phyloP scores from a whole-genome alignment of 37 sponge, comb jelly and placozoan genomes.

The Halichondria panicea region DNA sequence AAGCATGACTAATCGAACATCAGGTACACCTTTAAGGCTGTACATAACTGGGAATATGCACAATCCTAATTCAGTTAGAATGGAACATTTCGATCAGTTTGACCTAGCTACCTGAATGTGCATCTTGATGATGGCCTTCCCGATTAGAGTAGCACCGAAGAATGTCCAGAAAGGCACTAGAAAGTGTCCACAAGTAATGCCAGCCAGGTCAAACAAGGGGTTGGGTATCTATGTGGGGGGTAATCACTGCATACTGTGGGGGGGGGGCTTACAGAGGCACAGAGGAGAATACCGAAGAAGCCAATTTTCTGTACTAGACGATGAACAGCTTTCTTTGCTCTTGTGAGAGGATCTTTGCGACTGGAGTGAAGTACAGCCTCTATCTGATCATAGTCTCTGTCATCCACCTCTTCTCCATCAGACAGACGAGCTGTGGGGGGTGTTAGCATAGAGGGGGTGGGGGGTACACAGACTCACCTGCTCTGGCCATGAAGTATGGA shows the following conservation, averaged over 20 bases:
- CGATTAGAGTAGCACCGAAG: conserved; percentile 97
- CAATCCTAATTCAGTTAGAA: background rate
- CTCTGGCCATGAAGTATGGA: conserved; percentile 99
- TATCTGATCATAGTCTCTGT: conserved; percentile 76
- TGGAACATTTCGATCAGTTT: background rate
- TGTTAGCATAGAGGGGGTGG: background rate
- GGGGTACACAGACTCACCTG: conserved; percentile 69
- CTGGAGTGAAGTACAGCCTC: conserved; percentile 74
- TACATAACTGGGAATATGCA: conserved; percentile 7
- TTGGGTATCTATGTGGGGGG: conserved; percentile 82
- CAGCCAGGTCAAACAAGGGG: conserved; percentile 99
- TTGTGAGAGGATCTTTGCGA: conserved; percentile 60
- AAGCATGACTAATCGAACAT: background rate
- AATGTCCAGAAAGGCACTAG: conserved; percentile 97
- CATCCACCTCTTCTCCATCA: conserved; percentile 90
- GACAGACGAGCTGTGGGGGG: conserved; percentile 92
- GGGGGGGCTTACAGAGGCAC: conserved; percentile 86
- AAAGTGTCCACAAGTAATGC: conserved; percentile 99
- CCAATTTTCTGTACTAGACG: conserved; percentile 88
- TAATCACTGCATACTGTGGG: background rate
- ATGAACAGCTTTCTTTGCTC: conserved; percentile 88
- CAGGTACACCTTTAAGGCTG: background rate
- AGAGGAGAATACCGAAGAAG: conserved; percentile 95
- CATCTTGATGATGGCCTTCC: conserved; percentile 97
- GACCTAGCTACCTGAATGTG: conserved; percentile 78